Base-by-base conservation (phyloP, 2,888 invertebrate genomes). In the Phorcus lineatus region DNA sequence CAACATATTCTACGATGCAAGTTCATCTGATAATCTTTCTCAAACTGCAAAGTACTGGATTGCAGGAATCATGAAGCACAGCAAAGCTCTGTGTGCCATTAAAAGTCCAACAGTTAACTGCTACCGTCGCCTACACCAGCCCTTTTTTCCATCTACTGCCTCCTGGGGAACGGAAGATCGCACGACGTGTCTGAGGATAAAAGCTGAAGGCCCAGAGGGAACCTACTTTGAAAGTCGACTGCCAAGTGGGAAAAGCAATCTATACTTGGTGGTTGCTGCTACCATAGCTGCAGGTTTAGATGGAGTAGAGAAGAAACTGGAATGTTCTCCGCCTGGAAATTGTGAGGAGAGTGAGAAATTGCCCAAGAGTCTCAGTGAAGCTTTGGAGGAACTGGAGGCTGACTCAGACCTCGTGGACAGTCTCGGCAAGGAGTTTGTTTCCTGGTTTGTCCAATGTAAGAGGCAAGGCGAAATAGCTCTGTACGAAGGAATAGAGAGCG, bases 211-310 rank as follows among this genome's bases (percentile, higher is more conserved):
- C 2, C 55, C 62, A 55, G 24, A 22, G 24, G 81, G 81, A 74
- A 80, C 81, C 13, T 84, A 83, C 57, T 17, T 84, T 9, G 83
- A 84, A 54, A 83, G 79, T 76, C 79, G 84, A 52, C 77, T 84
- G 17, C 81, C 83, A 17, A 80, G 81, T 36, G 77, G 80, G 2
- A 79, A 81, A 24, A 75, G 74, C 55, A 84, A 78, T 74, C 79
- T 82, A 3, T 84, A 84, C 78, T 76, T 84, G 0, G 82, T 76
- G 28, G 53, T 84, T 19, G 84, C 84, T 0, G 82, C 79, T 3
- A 83, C 80, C 1, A 47, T 84, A 13, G 84, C 84, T 47, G 84
- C 84, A 0, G 84, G 84, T 7, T 62, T 84, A 77, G 84, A 84
- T 36, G 84, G 84, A 1, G 54, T 84, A 19, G 76, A 74, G 28